Base-by-base conservation (phyloP, 2,113 vertebrate genomes). In the Bubo scandiacus region DNA sequence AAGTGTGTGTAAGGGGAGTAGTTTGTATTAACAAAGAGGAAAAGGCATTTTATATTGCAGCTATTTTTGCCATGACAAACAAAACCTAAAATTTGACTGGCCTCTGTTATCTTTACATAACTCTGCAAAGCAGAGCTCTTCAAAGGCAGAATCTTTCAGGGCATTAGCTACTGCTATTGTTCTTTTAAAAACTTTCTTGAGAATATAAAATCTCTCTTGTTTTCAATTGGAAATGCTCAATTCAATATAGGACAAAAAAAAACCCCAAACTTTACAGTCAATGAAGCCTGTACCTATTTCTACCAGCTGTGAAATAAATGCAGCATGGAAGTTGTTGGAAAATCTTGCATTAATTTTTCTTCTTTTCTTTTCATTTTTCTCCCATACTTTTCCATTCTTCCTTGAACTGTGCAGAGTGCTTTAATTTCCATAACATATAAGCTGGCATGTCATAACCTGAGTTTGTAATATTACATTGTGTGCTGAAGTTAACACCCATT, bases 161-260 rank as follows among this genome's bases (percentile, higher is more conserved):
- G 73, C 43, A 82, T 91, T 95, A 95, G 73, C 40, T 79, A 32
- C 30, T 71, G 57, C 73, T 72, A 93, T 91, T 94, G 87, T 95
- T 87, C 90, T 57, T 26, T 26, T 91, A 67, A 67, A 90, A 88
- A 59, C 68, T 86, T 90, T 25, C 68, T 62, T 47, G 42, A 78
- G 90, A 90, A 86, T 81, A 61, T 51, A 86, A 95, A 93, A 93
- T 81, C 72, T 88, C 43, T 63, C 51, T 71, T 29, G 26, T 82
- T 92, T 96, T 90, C 82, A 81, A 84, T 7, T 94, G 90, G 86
- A 88, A 94, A 95, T 78, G 30, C 86, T 88, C 79, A 70, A 25
- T 92, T 82, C 82, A 57, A 26, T 27, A 79, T 4, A 81, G 66
- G 38, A 95, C 83, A 89, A 95, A 77, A 51, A 74, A 70, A 66